Base-by-base conservation (phyloP, 2,797 vertebrate species). In the Eidolon dupreanum region DNA sequence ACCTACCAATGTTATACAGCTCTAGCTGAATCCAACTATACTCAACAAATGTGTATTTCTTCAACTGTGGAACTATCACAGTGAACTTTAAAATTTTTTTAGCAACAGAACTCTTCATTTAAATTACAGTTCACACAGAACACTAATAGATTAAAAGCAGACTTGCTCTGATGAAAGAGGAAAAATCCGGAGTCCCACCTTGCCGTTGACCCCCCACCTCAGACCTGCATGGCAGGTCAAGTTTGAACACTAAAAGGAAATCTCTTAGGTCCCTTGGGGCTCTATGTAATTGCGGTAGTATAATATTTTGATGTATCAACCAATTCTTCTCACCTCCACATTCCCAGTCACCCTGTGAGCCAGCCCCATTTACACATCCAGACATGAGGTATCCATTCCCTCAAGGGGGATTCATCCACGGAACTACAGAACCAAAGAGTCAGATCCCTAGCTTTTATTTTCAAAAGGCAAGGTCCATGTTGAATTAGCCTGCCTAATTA, bases 101-200 rank as follows among this genome's bases (percentile, higher is more conserved):
- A 92, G 51, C 78, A 95, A 59, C 2, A 87, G 46, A 88, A 65
- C 7, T 36, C 83, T 87, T 95, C 43, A 46, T 82, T 96, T 93
- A 90, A 93, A 87, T 97, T 90, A 92, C 86, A 57, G 63, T 10
- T 79, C 65, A 91, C 65, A 92, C n/a, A 97, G 90, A 95, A 63
- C 36, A 2, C 26, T 79, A n/a, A 55, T 53, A 93, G 38, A 85
- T 74, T 70, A 73, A 84, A 83, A 74, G 81, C 10, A 87, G 16
- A 92, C 31, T 22, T 77, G 9, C 8, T 95, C 46, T 89, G 15
- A 90, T 75, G 81, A 71, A 92, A 81, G 43, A 75, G 2, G 95
- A 17, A 89, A 89, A 87, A 57, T 4, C 46, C 31, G 74, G 41
- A 77, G 41, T 5, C 4, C 15, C 3, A n/a, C n/a, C 49, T 87